phyloP scores from a whole-genome alignment of 2,888 invertebrate genomes.

The Caenorhabditis sp. region DNA sequence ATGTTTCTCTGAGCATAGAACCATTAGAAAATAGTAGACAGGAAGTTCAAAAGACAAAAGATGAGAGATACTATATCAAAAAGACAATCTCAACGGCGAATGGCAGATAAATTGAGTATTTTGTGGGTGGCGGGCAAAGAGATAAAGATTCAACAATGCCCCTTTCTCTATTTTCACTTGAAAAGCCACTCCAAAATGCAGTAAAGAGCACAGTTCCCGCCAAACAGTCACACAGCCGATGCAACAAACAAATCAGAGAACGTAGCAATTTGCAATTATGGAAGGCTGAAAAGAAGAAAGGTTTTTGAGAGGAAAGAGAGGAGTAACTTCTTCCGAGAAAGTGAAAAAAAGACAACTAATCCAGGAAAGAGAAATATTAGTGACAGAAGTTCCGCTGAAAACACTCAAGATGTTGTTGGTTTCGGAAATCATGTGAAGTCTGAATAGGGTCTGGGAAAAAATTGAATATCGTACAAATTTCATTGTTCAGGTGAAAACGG shows the following conservation, averaged over 20 bases:
- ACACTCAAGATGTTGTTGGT: neutral
- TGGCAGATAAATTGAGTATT: conserved; percentile 37
- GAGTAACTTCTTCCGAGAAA: neutral
- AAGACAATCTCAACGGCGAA: conserved; percentile 9
- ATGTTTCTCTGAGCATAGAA: neutral
- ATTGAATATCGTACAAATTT: too few relatives aligned
- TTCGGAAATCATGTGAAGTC: too few relatives aligned
- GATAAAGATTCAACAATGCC: conserved; percentile 29
- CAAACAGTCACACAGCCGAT: conserved; percentile 15
- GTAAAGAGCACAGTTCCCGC: conserved; percentile 46
- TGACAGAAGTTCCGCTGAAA: neutral
- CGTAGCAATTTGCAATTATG: conserved; percentile 4
- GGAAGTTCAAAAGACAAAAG: conserved; percentile 38
- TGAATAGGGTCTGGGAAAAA: too few relatives aligned
- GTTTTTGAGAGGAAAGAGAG: neutral
- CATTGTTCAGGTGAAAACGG: too few relatives aligned
- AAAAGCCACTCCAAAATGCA: conserved; percentile 47
- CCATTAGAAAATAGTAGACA: conserved; percentile 1
- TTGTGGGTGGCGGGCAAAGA: conserved; percentile 15
- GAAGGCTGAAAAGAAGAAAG: neutral
- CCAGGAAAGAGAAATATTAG: neutral
- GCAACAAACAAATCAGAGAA: conserved; percentile 33
- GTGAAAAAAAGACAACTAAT: too few relatives aligned
- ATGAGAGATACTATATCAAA: conserved; percentile 30
- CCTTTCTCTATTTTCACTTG: conserved; percentile 19